These are phyloP conservation scores for Strigamia transsilvanica DNA, from an alignment of 2,888 invertebrate genomes.

Conservation along the genomic window DNA sequence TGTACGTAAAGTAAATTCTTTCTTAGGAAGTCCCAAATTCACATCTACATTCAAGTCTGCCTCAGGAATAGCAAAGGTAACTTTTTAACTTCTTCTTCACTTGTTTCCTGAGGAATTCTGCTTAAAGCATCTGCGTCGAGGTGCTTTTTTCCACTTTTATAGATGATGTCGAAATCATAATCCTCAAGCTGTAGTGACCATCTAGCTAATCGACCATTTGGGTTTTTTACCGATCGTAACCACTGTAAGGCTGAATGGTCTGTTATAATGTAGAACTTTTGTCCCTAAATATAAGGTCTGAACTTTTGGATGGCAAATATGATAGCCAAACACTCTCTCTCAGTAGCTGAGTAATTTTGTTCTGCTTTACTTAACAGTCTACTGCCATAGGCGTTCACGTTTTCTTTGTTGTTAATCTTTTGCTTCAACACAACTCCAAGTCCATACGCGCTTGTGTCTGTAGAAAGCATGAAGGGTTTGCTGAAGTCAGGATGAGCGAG, in stretches of 20 bases:
- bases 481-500: not conserved
- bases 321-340: conserved; percentile 56
- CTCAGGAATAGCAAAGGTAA: too few species aligned
- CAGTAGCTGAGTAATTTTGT: too few species aligned
- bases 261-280: conserved; percentile 1
- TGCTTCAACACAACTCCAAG: conserved; percentile 53
- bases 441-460: conserved; percentile 54
- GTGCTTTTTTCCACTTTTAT: conserved; percentile 46
- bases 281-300: conserved; percentile 48
- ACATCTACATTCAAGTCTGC: too few species aligned
- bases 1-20: too few species aligned
- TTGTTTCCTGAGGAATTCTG: too few species aligned
- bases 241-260: conserved; percentile 53
- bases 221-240: conserved; percentile 51
- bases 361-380: too few species aligned
- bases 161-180: conserved; percentile 5
- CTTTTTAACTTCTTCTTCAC: too few species aligned
- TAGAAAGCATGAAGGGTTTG: conserved; percentile 46
- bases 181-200: conserved; percentile 53
- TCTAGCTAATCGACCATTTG: conserved; percentile 52
- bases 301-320: conserved; percentile 53
- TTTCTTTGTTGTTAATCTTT: conserved; percentile 36
- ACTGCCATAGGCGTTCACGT: too few species aligned
- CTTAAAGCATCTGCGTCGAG: conserved; percentile 52
- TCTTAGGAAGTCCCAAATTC: too few species aligned